phyloP scores from a whole-genome alignment of 2,113 vertebrate genomes.

The Pseudolaguvia tuberculata region DNA sequence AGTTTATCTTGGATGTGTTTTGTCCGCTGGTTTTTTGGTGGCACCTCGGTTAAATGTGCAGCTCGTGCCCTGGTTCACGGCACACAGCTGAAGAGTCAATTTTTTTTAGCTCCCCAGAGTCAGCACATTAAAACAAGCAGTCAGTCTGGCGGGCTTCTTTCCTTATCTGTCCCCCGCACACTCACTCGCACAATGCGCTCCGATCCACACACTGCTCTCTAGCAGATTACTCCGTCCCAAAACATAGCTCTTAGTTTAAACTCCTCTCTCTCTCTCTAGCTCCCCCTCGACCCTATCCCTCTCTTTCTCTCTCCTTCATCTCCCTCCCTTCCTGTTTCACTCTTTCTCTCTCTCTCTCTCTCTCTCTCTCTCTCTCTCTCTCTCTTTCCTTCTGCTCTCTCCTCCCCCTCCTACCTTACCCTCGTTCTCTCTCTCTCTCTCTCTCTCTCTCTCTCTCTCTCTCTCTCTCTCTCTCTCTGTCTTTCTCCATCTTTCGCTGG shows the following conservation, averaged over 20 bases:
- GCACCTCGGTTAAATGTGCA: slow-evolving; percentile 65
- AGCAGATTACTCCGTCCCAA: slow-evolving; percentile 98
- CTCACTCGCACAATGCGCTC: slow-evolving; percentile 86
- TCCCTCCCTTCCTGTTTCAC: slow-evolving; percentile 32
- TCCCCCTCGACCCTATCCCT: slow-evolving; percentile 42
- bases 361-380: too few species aligned
- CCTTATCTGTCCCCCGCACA: slow-evolving; percentile 85
- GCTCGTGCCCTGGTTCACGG: slow-evolving; percentile 72
- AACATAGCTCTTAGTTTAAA: slow-evolving; percentile 99
- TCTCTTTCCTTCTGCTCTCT: slow-evolving; percentile 48
- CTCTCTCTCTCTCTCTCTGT: slow-evolving; percentile 47
- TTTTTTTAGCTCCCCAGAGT: slow-evolving; percentile 94
- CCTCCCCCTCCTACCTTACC: slow-evolving; percentile 44
- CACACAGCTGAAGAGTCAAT: slow-evolving; percentile 89
- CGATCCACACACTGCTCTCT: slow-evolving; percentile 95
- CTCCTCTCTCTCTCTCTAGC: slow-evolving; percentile 71
- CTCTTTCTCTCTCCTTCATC: slow-evolving; percentile 39
- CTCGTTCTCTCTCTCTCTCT: slow-evolving; percentile 45
- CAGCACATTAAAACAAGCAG: slow-evolving; percentile 95
- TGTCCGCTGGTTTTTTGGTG: slow-evolving; percentile 57
- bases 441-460: slow-evolving; percentile 49
- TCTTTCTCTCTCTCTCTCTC: slow-evolving; percentile 44
- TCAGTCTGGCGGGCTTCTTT: slow-evolving; percentile 80
- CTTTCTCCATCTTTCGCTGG: slow-evolving; percentile 51
- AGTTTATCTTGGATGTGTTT: slow-evolving; percentile 58